Evolutionary conservation across 2,888 invertebrate species (phyloP), one percentile per base, ranked within the genome.

Genomic region (Dilophus febrilis): DNA sequence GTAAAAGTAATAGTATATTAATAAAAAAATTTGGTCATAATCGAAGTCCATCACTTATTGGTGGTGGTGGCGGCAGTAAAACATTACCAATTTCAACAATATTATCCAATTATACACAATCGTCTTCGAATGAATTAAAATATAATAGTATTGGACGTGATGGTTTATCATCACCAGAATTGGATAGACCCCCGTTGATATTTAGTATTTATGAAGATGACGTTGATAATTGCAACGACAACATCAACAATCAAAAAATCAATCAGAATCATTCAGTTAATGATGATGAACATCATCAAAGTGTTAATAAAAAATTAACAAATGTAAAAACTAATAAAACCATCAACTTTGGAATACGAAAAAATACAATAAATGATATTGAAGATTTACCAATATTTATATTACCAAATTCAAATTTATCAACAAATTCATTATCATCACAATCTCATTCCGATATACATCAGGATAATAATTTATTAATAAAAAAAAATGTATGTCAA

Each of bases 1-100:
- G n/a, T n/a, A n/a, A n/a, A n/a, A n/a, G n/a, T n/a, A n/a, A 52
- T 43, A 47, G 49, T 39, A 48, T 45, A 7, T 47, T 45, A 19
- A 35, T 46, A 32, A 37, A 45, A 40, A 46, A 47, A 16, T 47
- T 50, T 32, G 58, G 57, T 4, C 59, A 61, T 47, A 51, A 53
- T 8, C 53, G 59, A 3, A 53, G 53, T 33, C 55, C 56, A 16
- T 54, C 60, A 11, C n/a, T n/a, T n/a, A n/a, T n/a, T n/a, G n/a
- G n/a, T n/a, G n/a, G n/a, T n/a, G n/a, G n/a, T n/a, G n/a, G n/a
- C n/a, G 45, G 58, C 36, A 61, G 61, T 38, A 61, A 61, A 47
- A 54, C 57, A 2, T 58, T 61, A 58, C 57, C 61, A 2, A 57
- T 61, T 1, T 58, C 61, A 13, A 51, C 59, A 10, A 42, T 61